These are phyloP conservation scores for Trematomus bernacchii DNA, from an alignment of 2,797 vertebrate genomes.

Conservation along the genomic window DNA sequence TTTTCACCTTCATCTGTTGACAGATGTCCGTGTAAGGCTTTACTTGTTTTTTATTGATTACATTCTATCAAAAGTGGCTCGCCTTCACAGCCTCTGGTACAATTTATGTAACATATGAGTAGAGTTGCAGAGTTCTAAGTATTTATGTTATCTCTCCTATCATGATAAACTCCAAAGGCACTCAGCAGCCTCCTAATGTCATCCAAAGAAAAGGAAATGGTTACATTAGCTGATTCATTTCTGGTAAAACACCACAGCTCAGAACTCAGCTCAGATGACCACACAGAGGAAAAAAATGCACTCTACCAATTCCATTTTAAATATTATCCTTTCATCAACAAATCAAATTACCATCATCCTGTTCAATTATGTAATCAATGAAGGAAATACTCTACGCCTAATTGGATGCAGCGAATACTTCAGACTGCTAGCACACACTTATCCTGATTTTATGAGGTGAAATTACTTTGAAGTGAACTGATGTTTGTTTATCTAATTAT, in stretches of 20 bases:
- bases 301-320: constrained; percentile 45
- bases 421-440: constrained; percentile 17
- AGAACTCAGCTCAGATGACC: constrained; percentile 60
- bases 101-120: constrained; percentile 9
- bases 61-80: constrained; percentile 6
- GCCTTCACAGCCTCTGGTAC: constrained; percentile 10
- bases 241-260: constrained; percentile 64
- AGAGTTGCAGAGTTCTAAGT: constrained; percentile 19
- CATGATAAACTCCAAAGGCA: constrained; percentile 42
- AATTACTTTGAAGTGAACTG: constrained; percentile 21
- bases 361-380: constrained; percentile 47
- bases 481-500: constrained; percentile 42
- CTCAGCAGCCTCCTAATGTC: constrained; percentile 60
- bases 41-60: background rate
- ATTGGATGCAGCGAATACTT: constrained; percentile 38
- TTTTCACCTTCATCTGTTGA: background rate
- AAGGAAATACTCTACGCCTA: constrained; percentile 36
- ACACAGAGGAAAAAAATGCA: constrained; percentile 29
- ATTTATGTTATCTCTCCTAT: constrained; percentile 43
- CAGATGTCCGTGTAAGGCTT: background rate
- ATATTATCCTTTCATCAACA: constrained; percentile 37
- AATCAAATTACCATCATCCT: constrained; percentile 58
- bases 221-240: constrained; percentile 73
- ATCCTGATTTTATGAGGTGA: constrained; percentile 11
- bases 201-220: constrained; percentile 51